Evolutionary conservation across 1,140 invertebrate genomes (phyloP).

Genomic region (Amyelois transitella): DNA sequence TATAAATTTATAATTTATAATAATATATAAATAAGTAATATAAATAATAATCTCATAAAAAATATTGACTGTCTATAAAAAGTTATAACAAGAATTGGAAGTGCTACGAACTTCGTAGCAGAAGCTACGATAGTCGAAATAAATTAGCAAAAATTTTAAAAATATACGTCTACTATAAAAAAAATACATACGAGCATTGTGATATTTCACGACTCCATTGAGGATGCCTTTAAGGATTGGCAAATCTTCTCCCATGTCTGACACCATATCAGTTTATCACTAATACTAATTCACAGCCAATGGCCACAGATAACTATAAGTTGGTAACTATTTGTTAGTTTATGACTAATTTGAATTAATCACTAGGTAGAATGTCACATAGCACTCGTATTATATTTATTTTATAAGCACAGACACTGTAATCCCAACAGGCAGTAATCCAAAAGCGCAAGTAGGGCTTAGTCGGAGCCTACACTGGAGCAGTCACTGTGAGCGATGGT

Average conservation of each 20-base stretch:
- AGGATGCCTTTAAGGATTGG: slow-evolving; percentile 91
- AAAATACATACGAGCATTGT: slow-evolving; percentile 90
- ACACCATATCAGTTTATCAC: slow-evolving; percentile 67
- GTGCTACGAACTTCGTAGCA: slow-evolving; percentile 8
- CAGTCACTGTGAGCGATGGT: slow-evolving; percentile 42
- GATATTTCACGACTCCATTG: slow-evolving; percentile 90
- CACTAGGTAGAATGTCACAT: slow-evolving; percentile 56
- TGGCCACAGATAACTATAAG: slow-evolving; percentile 58
- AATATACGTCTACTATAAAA: slow-evolving; percentile 30
- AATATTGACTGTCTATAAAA: too few relatives aligned
- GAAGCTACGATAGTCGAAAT: slow-evolving; percentile 4
- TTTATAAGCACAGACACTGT: slow-evolving; percentile 51
- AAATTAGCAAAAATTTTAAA: neutral
- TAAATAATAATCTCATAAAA: too few relatives aligned
- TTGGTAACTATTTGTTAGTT: slow-evolving; percentile 59
- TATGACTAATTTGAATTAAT: slow-evolving; percentile 34
- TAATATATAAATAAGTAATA: too few relatives aligned
- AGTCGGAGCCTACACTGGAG: slow-evolving; percentile 32
- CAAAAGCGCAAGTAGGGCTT: slow-evolving; percentile 37
- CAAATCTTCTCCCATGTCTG: slow-evolving; percentile 88
- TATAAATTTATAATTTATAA: too few relatives aligned
- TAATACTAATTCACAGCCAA: slow-evolving; percentile 68
- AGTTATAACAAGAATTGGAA: too few relatives aligned
- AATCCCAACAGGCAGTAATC: slow-evolving; percentile 59
- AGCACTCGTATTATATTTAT: slow-evolving; percentile 40